phyloP scores from a whole-genome alignment of 2,113 vertebrate species.

The Lamprotornis superbus region DNA sequence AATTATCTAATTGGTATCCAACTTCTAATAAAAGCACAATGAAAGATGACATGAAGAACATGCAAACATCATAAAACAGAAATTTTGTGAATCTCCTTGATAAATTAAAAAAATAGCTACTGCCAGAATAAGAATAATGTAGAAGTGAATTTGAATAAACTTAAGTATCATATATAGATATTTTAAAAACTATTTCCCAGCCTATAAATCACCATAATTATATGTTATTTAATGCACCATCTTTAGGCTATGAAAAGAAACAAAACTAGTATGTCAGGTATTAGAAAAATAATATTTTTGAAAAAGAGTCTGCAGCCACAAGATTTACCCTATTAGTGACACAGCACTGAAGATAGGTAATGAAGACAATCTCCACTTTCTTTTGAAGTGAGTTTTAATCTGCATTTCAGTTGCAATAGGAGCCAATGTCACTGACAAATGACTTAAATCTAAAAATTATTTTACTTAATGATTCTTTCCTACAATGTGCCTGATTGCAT shows the following conservation, averaged over 20 bases:
- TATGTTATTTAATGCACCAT: not conserved
- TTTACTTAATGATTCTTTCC: not conserved
- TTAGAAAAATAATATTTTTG: not conserved
- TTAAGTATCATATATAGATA: not conserved
- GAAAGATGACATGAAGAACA: not conserved
- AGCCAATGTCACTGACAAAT: not conserved
- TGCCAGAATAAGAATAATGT: not conserved
- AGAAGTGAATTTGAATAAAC: not conserved
- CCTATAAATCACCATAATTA: not conserved
- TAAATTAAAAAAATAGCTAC: not conserved
- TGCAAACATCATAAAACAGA: not conserved
- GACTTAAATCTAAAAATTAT: not conserved
- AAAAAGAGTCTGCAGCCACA: not conserved
- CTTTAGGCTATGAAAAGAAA: not conserved
- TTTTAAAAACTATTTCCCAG: not conserved
- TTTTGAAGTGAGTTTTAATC: not conserved
- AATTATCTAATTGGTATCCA: not conserved
- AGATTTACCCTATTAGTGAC: not conserved
- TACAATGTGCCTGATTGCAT: not conserved
- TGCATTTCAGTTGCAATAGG: not conserved
- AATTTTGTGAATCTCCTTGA: not conserved
- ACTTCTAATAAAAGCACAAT: not conserved
- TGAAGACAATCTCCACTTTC: not conserved
- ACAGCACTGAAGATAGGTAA: not conserved
- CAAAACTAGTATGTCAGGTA: not conserved